These are phyloP conservation scores for Apantesis nais DNA, from an alignment of 2,888 invertebrate species.

Conservation along the genomic window DNA sequence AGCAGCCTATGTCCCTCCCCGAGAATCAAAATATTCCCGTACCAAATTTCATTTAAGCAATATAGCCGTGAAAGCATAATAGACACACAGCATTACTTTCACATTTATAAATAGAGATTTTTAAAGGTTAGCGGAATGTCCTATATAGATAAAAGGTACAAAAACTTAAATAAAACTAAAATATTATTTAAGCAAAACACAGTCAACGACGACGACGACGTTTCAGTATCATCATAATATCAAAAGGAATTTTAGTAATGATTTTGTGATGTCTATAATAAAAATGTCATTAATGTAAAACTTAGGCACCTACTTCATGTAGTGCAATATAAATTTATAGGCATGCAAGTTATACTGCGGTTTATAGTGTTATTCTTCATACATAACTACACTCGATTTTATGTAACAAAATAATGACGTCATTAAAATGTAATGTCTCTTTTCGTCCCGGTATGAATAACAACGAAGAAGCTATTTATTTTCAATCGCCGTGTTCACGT, in stretches of 20 bases:
- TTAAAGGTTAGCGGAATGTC: neutral
- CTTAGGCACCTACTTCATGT: neutral
- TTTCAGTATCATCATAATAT: neutral
- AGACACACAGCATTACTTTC: too few relatives aligned
- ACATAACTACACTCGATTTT: neutral
- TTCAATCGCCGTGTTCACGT: conserved; percentile 21
- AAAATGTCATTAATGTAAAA: neutral
- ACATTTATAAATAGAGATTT: too few relatives aligned
- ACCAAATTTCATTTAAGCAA: too few relatives aligned
- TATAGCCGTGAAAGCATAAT: too few relatives aligned
- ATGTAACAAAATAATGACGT: conserved; percentile 1
- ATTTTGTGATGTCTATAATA: neutral
- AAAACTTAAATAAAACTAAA: neutral
- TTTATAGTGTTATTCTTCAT: neutral
- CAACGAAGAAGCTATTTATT: conserved; percentile 24
- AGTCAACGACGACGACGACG: neutral
- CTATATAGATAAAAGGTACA: neutral
- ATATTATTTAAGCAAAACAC: neutral
- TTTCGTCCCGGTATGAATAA: conserved; percentile 7
- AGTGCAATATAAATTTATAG: neutral
- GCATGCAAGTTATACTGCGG: neutral
- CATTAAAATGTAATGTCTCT: conserved; percentile 3
- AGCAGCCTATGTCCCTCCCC: too few relatives aligned
- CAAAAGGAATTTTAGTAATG: neutral
- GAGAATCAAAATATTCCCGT: too few relatives aligned